Base-by-base conservation (phyloP, 2,797 vertebrate species). In the Sarcoramphus papa region DNA sequence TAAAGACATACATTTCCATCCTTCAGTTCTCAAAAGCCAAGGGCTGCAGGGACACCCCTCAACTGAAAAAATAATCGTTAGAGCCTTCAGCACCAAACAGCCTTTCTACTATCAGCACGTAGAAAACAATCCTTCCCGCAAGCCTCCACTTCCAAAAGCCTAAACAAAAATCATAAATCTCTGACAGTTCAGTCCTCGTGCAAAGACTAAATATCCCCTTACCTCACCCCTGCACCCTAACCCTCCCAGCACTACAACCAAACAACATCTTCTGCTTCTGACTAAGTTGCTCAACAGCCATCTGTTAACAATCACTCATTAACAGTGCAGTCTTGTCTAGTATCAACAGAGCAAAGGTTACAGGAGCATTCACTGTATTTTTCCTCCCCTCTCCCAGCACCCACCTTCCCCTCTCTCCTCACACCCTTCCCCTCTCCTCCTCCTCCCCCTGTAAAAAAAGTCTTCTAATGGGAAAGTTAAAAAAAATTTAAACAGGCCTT, bases 401-500 rank as follows among this genome's bases (percentile, higher is more conserved):
- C 94, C 91, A 90, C 70, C 81, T 95, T 94, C 83, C 84, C 68
- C 78, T n/a, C 47, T 81, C 48, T 88, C 68, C 88, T 92, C 77
- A 94, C 80, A 92, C 82, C 53, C 72, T 67, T 41, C 73, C 41
- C 63, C 56, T 89, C 78, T 73, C 37, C 81, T 60, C 54, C 81
- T 53, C 57, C 43, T 43, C 16, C 50, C 43, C 41, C 54, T 12
- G 19, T 16, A 31, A 67, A 51, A 94, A 95, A 96, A 82, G 43
- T 96, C 98, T 97, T 97, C 98, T 98, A 98, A 98, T 97, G 97
- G 97, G 97, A 98, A 98, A 98, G 98, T 93, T 95, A 89, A 98
- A 96, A 96, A 96, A 97, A 97, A 98, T 28, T 98, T 97, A 98
- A 98, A 98, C 89, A 97, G 97, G 97, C 93, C 97, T 98, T 99